Percentiles rank a stretch among this genome's conserved stretches.
Evolutionary conservation across 2,888 invertebrate genomes (phyloP).

Genomic region (Syrphus vitripennis): DNA sequence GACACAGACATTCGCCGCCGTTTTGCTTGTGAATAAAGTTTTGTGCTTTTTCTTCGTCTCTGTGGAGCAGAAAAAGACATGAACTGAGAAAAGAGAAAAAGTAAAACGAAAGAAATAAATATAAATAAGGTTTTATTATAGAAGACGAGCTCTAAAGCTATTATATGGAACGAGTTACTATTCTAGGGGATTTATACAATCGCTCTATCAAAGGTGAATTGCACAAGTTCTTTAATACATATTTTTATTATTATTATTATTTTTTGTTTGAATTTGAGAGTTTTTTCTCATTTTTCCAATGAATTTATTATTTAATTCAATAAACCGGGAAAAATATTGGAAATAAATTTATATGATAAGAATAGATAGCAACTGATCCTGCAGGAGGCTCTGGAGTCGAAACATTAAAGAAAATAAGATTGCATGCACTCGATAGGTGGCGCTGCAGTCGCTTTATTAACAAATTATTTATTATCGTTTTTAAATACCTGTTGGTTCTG

Average conservation of each 20-base stretch:
- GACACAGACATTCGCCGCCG: constrained; percentile 5
- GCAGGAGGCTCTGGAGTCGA: too few species aligned
- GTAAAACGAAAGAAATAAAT: constrained; percentile 1
- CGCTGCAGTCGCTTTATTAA: too few species aligned
- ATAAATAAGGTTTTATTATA: constrained; percentile 18
- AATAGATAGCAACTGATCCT: too few species aligned
- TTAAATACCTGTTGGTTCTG: too few species aligned
- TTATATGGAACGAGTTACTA: neutral
- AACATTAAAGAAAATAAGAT: too few species aligned
- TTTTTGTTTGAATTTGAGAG: neutral
- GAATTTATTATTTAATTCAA: neutral
- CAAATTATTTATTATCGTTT: too few species aligned
- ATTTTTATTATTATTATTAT: neutral
- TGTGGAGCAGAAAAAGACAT: neutral
- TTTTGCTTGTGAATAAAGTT: neutral
- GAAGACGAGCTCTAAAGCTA: neutral
- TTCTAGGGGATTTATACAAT: neutral
- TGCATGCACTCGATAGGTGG: too few species aligned
- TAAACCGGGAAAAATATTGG: neutral
- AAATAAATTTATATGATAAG: neutral
- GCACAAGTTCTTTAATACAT: neutral
- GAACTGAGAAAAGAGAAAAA: neutral
- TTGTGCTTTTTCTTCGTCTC: neutral
- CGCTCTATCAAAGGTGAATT: neutral
- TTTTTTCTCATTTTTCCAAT: neutral